Percentiles rank a stretch among this genome's conserved stretches.
phyloP scores from a whole-genome alignment of 2,888 invertebrate genomes.

The Anaspis maculata region DNA sequence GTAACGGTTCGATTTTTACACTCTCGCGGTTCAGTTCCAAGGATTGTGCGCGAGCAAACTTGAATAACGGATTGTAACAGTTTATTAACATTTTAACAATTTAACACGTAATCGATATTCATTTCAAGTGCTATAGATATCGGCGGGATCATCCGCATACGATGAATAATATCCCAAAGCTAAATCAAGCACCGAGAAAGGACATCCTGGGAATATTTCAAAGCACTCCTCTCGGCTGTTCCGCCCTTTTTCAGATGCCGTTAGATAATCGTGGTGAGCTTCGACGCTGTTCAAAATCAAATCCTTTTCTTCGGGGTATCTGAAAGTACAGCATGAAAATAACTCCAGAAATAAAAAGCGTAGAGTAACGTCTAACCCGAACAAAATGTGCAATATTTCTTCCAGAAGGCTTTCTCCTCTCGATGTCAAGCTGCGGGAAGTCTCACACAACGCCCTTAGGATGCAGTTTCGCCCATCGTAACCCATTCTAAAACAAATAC shows the following conservation, averaged over 20 bases:
- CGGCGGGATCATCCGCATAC: no score
- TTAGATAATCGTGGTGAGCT: no score
- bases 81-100: no score
- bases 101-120: no score
- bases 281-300: no score
- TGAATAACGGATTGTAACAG: no score
- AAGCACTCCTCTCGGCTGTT: constrained; percentile 45
- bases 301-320: constrained; percentile 6
- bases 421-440: constrained; percentile 53
- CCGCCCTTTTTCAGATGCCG: no score
- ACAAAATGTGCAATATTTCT: constrained; percentile 61
- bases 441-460: constrained; percentile 62
- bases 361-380: constrained; percentile 46
- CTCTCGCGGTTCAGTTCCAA: no score
- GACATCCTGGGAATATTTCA: constrained; percentile 49
- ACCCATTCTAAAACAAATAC: constrained; percentile 54
- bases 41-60: no score
- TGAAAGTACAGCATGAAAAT: no score
- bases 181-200: constrained; percentile 63
- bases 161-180: constrained; percentile 49
- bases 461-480: constrained; percentile 63
- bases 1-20: no score
- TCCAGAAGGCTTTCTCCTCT: constrained; percentile 53
- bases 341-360: constrained; percentile 4
- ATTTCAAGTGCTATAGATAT: no score